Evolutionary conservation across 1,140 invertebrate species (phyloP).

Genomic region (Meteorus sp.): DNA sequence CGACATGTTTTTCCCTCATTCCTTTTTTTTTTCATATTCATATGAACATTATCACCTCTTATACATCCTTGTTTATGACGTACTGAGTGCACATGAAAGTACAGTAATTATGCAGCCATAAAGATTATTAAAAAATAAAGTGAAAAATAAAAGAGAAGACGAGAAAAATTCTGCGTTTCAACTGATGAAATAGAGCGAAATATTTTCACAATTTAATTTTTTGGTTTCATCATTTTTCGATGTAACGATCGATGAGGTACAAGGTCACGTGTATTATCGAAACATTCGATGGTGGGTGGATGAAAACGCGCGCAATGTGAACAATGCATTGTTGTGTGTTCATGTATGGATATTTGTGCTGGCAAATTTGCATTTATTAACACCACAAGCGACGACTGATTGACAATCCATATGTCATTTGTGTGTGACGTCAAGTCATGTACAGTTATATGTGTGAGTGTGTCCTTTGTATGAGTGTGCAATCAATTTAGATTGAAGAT

Average conservation of each 20-base stretch:
- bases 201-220: too few relatives aligned
- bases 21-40: too few relatives aligned
- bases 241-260: too few relatives aligned
- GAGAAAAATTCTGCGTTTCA: too few relatives aligned
- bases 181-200: too few relatives aligned
- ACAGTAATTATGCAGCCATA: too few relatives aligned
- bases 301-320: neutral
- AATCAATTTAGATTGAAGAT: neutral
- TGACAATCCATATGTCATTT: slow-evolving; percentile 56
- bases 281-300: too few relatives aligned
- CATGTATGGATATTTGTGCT: neutral
- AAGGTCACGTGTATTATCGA: too few relatives aligned
- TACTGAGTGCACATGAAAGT: neutral
- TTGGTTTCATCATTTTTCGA: too few relatives aligned
- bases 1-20: neutral
- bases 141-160: too few relatives aligned
- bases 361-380: slow-evolving; percentile 54
- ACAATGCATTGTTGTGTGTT: neutral
- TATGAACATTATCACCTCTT: neutral
- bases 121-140: too few relatives aligned
- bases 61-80: neutral
- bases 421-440: slow-evolving; percentile 48
- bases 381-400: slow-evolving; percentile 55
- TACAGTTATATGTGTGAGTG: too few relatives aligned
- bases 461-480: neutral